Base-by-base conservation (phyloP, 2,888 invertebrate species). In the Operophtera brumata region DNA sequence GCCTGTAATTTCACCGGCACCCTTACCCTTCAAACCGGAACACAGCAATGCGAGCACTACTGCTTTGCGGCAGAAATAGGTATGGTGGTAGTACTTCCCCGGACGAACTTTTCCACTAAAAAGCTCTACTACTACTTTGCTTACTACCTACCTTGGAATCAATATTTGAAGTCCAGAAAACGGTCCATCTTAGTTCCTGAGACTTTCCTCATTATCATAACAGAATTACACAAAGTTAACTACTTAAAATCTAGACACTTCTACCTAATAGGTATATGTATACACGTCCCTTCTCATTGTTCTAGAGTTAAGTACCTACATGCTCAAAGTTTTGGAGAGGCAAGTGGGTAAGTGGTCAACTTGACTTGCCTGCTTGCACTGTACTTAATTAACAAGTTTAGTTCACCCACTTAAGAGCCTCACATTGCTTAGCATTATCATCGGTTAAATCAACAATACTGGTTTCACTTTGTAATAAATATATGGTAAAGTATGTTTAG, bases 361-460 rank as follows among this genome's bases (percentile, higher is more conserved):
- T 39, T 6, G 11, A 20, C 44, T 41, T 46, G 46, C 41, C 46
- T 46, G 46, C 41, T 41, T 42, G 51, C 51, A 41, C 47, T 53
- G 25, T 47, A 37, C 47, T 47, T 53, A 47, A 53, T 53, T 54
- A 47, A 44, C 42, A 37, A 43, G 47, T 47, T 54, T 39, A 55
- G 50, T 9, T 14, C 10, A 35, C 26, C 43, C 50, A 30, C 50
- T 55, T 34, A n/a, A n/a, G n/a, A n/a, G n/a, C n/a, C n/a, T n/a
- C n/a, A n/a, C n/a, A n/a, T n/a, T n/a, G n/a, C n/a, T n/a, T n/a
- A n/a, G n/a, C n/a, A n/a, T n/a, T n/a, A n/a, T n/a, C n/a, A n/a
- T n/a, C n/a, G n/a, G n/a, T n/a, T n/a, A n/a, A n/a, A n/a, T n/a
- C n/a, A n/a, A n/a, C n/a, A n/a, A n/a, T n/a, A n/a, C n/a, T n/a